Evolutionary conservation across 2,888 invertebrate species (phyloP).

Genomic region (Cheilosia soror): DNA sequence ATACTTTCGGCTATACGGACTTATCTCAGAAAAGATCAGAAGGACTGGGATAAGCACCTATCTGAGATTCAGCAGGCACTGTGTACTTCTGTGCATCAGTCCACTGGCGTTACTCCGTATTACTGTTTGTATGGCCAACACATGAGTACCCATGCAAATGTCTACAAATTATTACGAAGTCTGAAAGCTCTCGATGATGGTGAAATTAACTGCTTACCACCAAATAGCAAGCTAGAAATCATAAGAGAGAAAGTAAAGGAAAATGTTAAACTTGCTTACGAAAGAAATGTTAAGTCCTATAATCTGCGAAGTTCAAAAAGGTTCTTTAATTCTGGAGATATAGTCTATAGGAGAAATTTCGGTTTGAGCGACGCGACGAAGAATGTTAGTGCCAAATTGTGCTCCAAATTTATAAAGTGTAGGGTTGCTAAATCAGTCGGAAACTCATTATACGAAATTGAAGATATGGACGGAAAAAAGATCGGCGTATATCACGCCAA

Average conservation of each 20-base stretch:
- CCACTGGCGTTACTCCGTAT: slow-evolving; percentile 44
- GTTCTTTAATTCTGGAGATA: not conserved
- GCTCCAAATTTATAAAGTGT: not conserved
- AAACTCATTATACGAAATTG: no score
- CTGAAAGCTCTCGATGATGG: not conserved
- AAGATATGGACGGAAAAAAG: slow-evolving; percentile 25
- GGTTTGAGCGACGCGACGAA: not conserved
- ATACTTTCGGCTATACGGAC: slow-evolving; percentile 77
- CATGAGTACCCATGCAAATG: slow-evolving; percentile 38
- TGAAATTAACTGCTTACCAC: not conserved
- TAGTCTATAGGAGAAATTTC: not conserved
- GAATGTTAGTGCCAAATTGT: not conserved
- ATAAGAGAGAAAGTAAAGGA: not conserved
- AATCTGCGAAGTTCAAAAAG: not conserved
- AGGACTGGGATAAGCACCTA: slow-evolving; percentile 24
- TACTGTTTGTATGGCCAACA: slow-evolving; percentile 55
- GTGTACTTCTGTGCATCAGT: slow-evolving; percentile 37
- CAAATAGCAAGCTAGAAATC: not conserved
- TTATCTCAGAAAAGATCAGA: slow-evolving; percentile 58
- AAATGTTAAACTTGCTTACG: not conserved
- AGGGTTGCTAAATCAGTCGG: no score
- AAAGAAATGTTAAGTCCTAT: not conserved
- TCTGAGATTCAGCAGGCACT: slow-evolving; percentile 52
- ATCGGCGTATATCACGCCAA: not conserved
- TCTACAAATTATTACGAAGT: slow-evolving; percentile 27